These are phyloP conservation scores for Etheostoma perlongum DNA, from an alignment of 2,797 vertebrate species.

Conservation along the genomic window DNA sequence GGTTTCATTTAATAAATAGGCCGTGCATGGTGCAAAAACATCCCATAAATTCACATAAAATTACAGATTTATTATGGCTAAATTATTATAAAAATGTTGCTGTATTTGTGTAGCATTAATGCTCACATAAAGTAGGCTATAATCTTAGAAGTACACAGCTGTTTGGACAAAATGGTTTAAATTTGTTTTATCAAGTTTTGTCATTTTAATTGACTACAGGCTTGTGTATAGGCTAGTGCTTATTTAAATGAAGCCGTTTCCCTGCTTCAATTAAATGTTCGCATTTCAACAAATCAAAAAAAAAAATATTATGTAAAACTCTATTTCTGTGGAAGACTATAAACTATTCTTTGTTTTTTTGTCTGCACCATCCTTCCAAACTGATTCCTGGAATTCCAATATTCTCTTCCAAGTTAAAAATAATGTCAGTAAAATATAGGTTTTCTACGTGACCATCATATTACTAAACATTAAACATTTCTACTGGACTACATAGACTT, in stretches of 20 bases:
- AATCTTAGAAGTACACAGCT: not conserved
- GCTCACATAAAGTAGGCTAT: not conserved
- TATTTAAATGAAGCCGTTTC: not conserved
- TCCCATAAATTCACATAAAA: slow-evolving; percentile 6
- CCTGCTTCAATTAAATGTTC: not conserved
- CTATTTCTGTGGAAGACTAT: not conserved
- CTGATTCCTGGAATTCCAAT: not conserved
- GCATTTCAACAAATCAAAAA: not conserved
- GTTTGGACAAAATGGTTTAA: not conserved
- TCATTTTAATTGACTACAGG: slow-evolving; percentile 1
- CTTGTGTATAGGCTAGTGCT: not conserved
- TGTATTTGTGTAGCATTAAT: not conserved
- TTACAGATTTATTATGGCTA: not conserved
- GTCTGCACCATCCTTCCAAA: not conserved
- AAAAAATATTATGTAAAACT: not conserved
- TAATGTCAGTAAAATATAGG: not conserved
- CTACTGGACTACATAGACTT: not conserved
- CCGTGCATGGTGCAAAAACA: slow-evolving; percentile 10
- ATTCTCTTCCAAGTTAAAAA: not conserved
- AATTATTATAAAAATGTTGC: not conserved
- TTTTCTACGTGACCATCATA: not conserved
- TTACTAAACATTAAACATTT: slow-evolving; percentile 3
- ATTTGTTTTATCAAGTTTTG: not conserved
- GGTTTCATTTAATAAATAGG: slow-evolving; percentile 6
- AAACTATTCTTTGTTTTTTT: not conserved